Evolutionary conservation across 2,113 vertebrate species (phyloP).

Genomic region (Tenebrosternarchus preto): DNA sequence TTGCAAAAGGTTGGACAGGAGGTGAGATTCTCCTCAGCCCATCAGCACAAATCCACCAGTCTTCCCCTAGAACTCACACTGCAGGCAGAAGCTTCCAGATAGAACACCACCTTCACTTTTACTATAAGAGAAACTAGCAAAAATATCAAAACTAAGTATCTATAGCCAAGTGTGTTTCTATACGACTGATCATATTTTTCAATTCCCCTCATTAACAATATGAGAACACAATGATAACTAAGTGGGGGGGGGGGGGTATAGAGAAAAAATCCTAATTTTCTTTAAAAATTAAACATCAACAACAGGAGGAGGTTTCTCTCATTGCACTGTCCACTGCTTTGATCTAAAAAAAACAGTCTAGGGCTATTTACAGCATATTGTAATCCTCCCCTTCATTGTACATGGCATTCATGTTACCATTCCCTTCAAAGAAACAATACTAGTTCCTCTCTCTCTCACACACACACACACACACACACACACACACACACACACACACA

Average conservation of each 20-base stretch:
- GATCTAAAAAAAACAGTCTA: conserved; percentile 38
- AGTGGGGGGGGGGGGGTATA: no score
- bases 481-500: conserved; percentile 34
- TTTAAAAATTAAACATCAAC: conserved; percentile 46
- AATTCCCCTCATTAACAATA: conserved; percentile 31
- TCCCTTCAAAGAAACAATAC: not conserved
- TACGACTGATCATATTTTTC: conserved; percentile 16
- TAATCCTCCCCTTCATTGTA: conserved; percentile 43
- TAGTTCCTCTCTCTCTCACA: not conserved
- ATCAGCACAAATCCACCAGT: conserved; percentile 27
- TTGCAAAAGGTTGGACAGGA: conserved; percentile 42
- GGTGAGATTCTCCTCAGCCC: conserved; percentile 11
- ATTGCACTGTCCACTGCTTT: conserved; percentile 47
- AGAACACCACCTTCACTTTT: conserved; percentile 26
- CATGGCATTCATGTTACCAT: conserved; percentile 30
- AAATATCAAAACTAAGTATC: conserved; percentile 34
- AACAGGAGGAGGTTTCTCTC: conserved; percentile 41
- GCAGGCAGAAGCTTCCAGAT: conserved; percentile 26
- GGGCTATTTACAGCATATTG: conserved; percentile 52
- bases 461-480: conserved; percentile 17
- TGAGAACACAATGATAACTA: conserved; percentile 30
- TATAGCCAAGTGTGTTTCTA: conserved; percentile 39
- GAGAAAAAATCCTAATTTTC: conserved; percentile 31
- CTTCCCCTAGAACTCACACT: conserved; percentile 27
- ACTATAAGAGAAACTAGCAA: not conserved